Evolutionary conservation across 1,140 invertebrate species (phyloP), one percentile per base, ranked within the genome.

Genomic region (Spodoptera frugiperda): DNA sequence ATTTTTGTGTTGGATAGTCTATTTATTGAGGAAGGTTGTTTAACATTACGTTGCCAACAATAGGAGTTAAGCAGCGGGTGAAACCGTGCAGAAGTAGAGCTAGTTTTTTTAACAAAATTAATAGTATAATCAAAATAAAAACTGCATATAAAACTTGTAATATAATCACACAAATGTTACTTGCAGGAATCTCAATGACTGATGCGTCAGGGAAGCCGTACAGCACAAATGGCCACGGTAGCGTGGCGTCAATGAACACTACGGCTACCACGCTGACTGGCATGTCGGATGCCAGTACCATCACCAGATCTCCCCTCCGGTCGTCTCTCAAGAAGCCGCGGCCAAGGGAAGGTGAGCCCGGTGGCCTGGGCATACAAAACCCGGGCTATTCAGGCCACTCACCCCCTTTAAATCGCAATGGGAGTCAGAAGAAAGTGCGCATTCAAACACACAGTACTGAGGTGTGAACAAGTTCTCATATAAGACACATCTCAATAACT

Each of bases 401-500:
- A 11, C 97, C 97, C 1, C 97, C 97, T 0, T 92, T 98, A 12
- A 96, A 96, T 21, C 95, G 97, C 51, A 98, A 98, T 82, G 97
- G 97, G 0, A 97, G 97, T 81, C 96, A 97, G 77, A 98, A 98
- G 86, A 98, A 98, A 94, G 97, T 98, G 12, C 95, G 97, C 21
- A 98, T 98, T 92, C 97, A 98, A 88, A 98, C 97, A 14, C 97
- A 97, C 83, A 97, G 97, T 79, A 98, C 97, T 2, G 97, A 98
- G 87, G 97, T 98, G 49, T 97, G 94, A 94, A 54, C 2, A 6
- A 49, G 14, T 67, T 17, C 3, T 1, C 33, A 1, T 39, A 8
- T 39, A 39, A 1, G 9, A 39, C 5, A n/a, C n/a, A n/a, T n/a
- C n/a, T n/a, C 33, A 39, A 6, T 39, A 9, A 9, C 3, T 39